Evolutionary conservation across 1,140 invertebrate species (phyloP), one percentile per base, ranked within the genome.

Genomic region (Helicoverpa armigera): DNA sequence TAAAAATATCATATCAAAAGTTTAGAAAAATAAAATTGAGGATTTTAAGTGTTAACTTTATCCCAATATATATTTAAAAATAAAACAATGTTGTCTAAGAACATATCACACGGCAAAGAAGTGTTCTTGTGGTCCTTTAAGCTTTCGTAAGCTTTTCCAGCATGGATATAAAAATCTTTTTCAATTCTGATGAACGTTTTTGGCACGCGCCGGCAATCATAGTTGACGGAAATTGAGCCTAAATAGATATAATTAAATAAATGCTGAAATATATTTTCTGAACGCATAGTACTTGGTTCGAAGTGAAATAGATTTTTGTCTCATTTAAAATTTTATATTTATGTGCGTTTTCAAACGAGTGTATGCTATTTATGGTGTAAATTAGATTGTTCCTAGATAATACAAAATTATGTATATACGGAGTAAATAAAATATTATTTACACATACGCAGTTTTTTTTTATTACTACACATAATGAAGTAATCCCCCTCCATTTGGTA

Each of bases 341-440:
- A 54, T 63, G 50, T 77, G 60, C 43, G 60, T 76, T 18, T 76
- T 63, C 31, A 53, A 63, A 53, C 18, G 74, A 76, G 74, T 77
- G 61, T 77, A 77, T 77, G 75, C 75, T 77, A 73, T 73, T 67
- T 67, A 63, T 77, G n/a, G 29, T 77, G 75, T 73, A 72, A 79
- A 70, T 67, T 77, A 81, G 53, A 61, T 82, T 82, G 69, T 79
- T 82, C 29, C 69, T 82, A 79, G 60, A 69, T 65, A 50, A 65
- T 82, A 77, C 82, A 56, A 77, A 82, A 81, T 85, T 85, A 81
- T 85, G 79, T 84, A 79, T 83, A 83, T 82, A 82, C 23, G 56
- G 80, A 82, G 79, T 81, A 79, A 85, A 83, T 85, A 73, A 82
- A 82, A 73, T 50, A 60, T 78, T 85, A 81, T 85, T 85, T 85